Evolutionary conservation across 2,113 vertebrate genomes (phyloP).

Genomic region (Columba livia): DNA sequence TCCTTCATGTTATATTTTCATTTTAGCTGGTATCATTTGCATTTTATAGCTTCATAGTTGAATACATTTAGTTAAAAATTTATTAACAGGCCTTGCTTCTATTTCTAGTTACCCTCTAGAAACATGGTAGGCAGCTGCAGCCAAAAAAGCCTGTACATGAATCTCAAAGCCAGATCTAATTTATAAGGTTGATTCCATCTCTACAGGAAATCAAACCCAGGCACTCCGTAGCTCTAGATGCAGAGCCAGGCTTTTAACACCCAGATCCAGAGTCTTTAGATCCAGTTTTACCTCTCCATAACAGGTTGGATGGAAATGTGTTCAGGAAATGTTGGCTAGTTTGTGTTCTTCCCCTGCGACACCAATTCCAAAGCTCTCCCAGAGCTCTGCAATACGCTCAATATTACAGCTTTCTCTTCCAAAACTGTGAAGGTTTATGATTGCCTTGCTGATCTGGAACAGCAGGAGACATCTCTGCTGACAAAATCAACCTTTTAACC

Average conservation of each 20-base stretch:
- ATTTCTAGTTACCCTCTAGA: conserved; percentile 7
- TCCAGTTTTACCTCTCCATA: not conserved
- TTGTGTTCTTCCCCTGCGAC: not conserved
- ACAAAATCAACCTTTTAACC: not conserved
- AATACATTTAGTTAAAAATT: conserved; percentile 33
- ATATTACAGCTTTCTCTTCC: not conserved
- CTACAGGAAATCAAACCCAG: not conserved
- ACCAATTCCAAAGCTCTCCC: not conserved
- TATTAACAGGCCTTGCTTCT: conserved; percentile 8
- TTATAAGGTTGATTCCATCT: not conserved
- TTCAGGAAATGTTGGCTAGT: not conserved
- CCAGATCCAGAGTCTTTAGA: not conserved
- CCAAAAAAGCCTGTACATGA: not conserved
- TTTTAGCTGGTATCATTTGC: conserved; percentile 8
- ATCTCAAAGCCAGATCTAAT: not conserved
- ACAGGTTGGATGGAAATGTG: not conserved
- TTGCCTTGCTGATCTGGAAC: not conserved
- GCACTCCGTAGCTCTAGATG: not conserved
- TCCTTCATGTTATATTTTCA: not conserved
- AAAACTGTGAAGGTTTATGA: conserved; percentile 8
- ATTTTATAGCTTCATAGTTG: conserved; percentile 11
- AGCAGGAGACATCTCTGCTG: not conserved
- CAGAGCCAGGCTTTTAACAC: not conserved
- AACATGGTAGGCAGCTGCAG: not conserved
- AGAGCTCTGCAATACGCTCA: not conserved